phyloP scores from a whole-genome alignment of 2,888 invertebrate genomes.

The Pachydiplax longipennis region DNA sequence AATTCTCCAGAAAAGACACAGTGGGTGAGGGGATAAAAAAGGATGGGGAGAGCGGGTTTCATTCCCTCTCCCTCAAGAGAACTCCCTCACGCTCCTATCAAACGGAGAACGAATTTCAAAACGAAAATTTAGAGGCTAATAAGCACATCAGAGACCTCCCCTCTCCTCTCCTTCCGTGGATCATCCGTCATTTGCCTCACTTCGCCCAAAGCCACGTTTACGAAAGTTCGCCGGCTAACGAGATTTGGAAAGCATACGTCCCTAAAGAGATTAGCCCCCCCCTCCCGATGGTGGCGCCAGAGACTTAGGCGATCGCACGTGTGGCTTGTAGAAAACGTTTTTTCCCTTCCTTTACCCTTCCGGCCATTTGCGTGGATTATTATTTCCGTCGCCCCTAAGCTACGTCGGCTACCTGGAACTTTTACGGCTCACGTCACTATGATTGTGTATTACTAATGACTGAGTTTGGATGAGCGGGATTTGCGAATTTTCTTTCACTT shows the following conservation, averaged over 20 bases:
- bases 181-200: neutral
- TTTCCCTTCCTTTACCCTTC: neutral
- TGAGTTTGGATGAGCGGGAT: no score
- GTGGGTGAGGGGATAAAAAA: neutral
- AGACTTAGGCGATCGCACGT: neutral
- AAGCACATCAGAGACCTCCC: neutral
- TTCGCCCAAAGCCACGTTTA: neutral
- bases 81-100: neutral
- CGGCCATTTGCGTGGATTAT: neutral
- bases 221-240: neutral
- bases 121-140: neutral
- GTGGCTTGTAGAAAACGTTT: neutral
- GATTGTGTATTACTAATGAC: no score
- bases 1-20: neutral
- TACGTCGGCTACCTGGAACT: no score
- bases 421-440: no score
- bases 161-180: neutral
- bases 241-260: neutral
- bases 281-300: neutral
- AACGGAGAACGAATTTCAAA: neutral
- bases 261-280: neutral
- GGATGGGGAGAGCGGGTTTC: neutral
- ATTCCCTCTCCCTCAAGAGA: neutral
- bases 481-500: no score
- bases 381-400: no score